Evolutionary conservation across 2,888 invertebrate species (phyloP), one percentile per base, ranked within the genome.

Genomic region (Gerris lacustris): DNA sequence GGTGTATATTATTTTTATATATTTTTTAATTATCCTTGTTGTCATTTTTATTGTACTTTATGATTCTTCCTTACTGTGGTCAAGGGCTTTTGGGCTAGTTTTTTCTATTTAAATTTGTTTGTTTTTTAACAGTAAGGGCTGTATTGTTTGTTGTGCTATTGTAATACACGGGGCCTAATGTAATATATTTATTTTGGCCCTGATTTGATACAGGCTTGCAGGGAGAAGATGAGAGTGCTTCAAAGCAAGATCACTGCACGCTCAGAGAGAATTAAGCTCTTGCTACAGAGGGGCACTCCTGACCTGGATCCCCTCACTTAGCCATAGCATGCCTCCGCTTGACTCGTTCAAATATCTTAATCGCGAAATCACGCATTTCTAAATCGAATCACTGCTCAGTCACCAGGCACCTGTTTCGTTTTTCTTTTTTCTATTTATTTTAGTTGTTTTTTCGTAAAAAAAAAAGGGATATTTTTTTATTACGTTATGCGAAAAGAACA

Each of bases 221-320:
- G 90, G 81, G 93, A 94, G 83, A 87, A 87, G 83, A 88, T 92
- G 79, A 91, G 90, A 81, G 86, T 87, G 81, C 86, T 94, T 80
- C 92, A 93, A 82, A 89, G 88, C 83, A 92, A 92, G 86, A 91
- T 94, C 79, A 86, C 88, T 79, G 89, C 91, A 83, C 89, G 91
- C 77, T 88, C 88, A 81, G 94, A 94, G 83, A 89, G 93, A 80
- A 89, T 93, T 80, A 94, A 93, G 82, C 84, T 92, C 78, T 84
- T 94, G 79, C 86, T 90, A 81, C 91, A 92, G 84, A 89, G 92
- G 80, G 94, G 92, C 83, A 88, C 87, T 78, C 93, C 94, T 77
- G 91, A 91, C 82, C 85, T 87, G 80, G 89, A 90, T 79, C 86
- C 87, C 80, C 85, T 76, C 62, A 67, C 72, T 73, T 64, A 64